phyloP scores from a whole-genome alignment of 2,797 vertebrate species.

The Rallus crepitans region DNA sequence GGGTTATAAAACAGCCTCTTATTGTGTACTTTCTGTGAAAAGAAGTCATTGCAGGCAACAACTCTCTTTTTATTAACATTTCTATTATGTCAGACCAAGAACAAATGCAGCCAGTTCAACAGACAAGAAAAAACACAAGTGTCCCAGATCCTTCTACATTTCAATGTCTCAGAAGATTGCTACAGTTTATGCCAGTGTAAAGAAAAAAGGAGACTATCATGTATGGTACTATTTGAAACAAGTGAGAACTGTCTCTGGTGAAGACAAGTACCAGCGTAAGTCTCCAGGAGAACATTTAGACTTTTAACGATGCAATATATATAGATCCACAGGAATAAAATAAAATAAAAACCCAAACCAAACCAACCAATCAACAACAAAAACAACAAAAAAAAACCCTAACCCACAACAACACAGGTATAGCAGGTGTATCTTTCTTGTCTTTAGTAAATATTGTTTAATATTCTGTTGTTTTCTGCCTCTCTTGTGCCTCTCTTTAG shows the following conservation, averaged over 20 bases:
- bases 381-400: too few relatives aligned
- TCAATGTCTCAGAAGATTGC: neutral
- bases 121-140: neutral
- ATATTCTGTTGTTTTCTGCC: neutral
- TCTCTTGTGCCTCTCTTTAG: neutral
- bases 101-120: conserved; percentile 11
- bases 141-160: neutral
- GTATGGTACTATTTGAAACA: neutral
- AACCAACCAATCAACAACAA: neutral
- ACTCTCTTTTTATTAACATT: neutral
- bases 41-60: conserved; percentile 1
- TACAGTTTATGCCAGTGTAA: neutral
- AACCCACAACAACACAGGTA: neutral
- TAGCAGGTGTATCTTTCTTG: neutral
- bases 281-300: neutral
- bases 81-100: conserved; percentile 19
- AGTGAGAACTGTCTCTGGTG: neutral
- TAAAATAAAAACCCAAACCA: too few relatives aligned
- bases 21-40: neutral
- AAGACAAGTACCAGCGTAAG: neutral
- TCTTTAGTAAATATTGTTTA: neutral
- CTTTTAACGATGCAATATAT: neutral
- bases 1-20: neutral
- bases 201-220: neutral
- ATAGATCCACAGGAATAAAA: neutral